Evolutionary conservation across 37 sponge, comb jelly and placozoan genomes (phyloP), one percentile per base, ranked within the genome.

Genomic region (Agelas oroides): DNA sequence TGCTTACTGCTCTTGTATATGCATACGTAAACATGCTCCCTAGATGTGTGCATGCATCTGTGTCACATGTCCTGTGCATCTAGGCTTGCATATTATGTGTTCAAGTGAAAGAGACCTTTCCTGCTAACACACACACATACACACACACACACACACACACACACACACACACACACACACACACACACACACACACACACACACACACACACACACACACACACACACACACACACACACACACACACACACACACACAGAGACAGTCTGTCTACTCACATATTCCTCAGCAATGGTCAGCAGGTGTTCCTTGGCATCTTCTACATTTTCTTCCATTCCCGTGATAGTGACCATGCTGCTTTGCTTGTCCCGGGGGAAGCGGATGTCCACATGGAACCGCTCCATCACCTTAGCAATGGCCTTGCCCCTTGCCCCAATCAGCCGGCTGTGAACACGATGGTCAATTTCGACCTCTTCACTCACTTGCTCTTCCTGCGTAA

Each of bases 351-450:
- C 90, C 2, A 40, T 56, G 40, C 64, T 68, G n/a, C 85, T 79
- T 16, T 25, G 31, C 79, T 97, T 91, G 81, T 94, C 97, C 35
- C 70, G 71, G 30, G 97, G 89, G 75, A 97, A 97, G 20, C 85
- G 80, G 24, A 97, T 87, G 62, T 89, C 92, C 27, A 97, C 97
- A 28, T 73, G 60, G 70, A 77, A 94, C 59, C 84, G 56, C 53
- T 97, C 94, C 94, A 94, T 97, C 67, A 96, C 87, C 81, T 97
- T 97, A 65, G 81, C 80, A 55, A 94, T 92, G 71, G 92, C 73
- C 65, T 91, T 89, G 18, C 97, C 94, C 31, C 84, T 79, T 25
- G 85, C 78, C 12, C 94, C 94, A 66, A 94, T 97, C 76, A 97
- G 86, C 33, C 94, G 86, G 65, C 92, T 93, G 80, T 96, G 96